Evolutionary conservation across 2,113 vertebrate species (phyloP).

Genomic region (Scomber colias): DNA sequence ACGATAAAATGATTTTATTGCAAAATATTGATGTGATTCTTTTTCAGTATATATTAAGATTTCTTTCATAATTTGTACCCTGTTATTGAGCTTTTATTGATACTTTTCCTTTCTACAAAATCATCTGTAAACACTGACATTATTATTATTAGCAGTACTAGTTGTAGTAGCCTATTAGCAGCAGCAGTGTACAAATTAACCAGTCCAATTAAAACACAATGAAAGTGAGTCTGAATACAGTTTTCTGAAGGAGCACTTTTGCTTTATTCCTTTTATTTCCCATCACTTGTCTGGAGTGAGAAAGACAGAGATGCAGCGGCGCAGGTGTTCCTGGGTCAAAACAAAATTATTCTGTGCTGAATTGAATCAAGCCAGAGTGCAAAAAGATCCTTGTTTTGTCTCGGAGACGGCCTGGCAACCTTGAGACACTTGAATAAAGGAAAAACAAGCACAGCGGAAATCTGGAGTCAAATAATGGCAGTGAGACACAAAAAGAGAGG

Average conservation of each 20-base stretch:
- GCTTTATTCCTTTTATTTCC: background rate
- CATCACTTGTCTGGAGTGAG: background rate
- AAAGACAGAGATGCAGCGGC: background rate
- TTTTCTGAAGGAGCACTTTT: background rate
- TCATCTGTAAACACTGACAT: too few relatives aligned
- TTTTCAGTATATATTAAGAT: too few relatives aligned
- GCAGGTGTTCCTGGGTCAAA: slow-evolving; percentile 11
- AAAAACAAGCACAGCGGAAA: slow-evolving; percentile 5
- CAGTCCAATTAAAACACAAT: too few relatives aligned
- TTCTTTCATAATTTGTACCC: too few relatives aligned
- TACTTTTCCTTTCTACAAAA: too few relatives aligned
- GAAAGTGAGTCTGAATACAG: background rate
- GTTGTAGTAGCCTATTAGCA: too few relatives aligned
- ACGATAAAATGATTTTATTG: too few relatives aligned
- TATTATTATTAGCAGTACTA: too few relatives aligned
- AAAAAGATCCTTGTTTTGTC: slow-evolving; percentile 22
- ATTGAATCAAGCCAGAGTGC: background rate
- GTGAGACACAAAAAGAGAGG: slow-evolving; percentile 11
- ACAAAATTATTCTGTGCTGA: background rate
- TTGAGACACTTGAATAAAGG: slow-evolving; percentile 18
- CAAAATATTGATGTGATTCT: too few relatives aligned
- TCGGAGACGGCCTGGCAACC: slow-evolving; percentile 20
- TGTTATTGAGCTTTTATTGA: too few relatives aligned
- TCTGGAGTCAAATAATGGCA: background rate
- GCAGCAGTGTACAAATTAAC: too few relatives aligned